Base-by-base conservation (phyloP, 2,113 vertebrate genomes). In the Turnix velox region DNA sequence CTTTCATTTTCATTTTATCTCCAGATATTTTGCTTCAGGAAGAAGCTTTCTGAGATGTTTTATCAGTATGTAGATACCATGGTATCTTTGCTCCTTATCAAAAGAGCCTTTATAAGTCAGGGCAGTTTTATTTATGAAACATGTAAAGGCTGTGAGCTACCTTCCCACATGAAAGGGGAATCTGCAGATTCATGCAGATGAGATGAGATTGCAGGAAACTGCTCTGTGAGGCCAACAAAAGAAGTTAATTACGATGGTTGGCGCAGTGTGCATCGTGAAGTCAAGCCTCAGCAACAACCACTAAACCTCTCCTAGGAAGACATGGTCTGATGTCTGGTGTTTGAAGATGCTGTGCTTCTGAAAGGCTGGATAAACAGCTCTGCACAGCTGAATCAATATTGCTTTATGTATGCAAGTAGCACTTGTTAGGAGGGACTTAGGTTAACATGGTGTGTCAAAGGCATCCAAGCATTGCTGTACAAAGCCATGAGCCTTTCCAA, bases 181-280 rank as follows among this genome's bases (percentile, higher is more conserved):
- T n/a, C n/a, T n/a, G n/a, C n/a, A n/a, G n/a, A n/a, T 18, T 92
- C 81, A 51, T 14, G 59, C 57, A 86, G 75, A 31, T 49, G 54
- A 86, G 79, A 96, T 93, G 69, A 91, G 78, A 91, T 48, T 72
- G 67, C n/a, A 79, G 88, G 86, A 95, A 96, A 93, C 68, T 55
- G 40, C 90, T 89, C 86, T 74, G 85, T 71, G 92, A 94, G 84
- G 72, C 81, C 92, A 92, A 94, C 13, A 79, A 91, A 89, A 68
- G 37, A 88, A 89, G 91, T 88, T 95, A 96, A 95, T 96, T 95
- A 58, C 58, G 62, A 77, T 72, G 1, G 1, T 28, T 87, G 92
- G 74, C 3, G 1, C 88, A 63, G 66, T 22, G 67, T n/a, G 87
- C 78, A 59, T 84, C 40, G 39, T 83, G 87, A 86, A 93, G 93